phyloP scores from a whole-genome alignment of 2,888 invertebrate species.

The Eustalomyia histrio region DNA sequence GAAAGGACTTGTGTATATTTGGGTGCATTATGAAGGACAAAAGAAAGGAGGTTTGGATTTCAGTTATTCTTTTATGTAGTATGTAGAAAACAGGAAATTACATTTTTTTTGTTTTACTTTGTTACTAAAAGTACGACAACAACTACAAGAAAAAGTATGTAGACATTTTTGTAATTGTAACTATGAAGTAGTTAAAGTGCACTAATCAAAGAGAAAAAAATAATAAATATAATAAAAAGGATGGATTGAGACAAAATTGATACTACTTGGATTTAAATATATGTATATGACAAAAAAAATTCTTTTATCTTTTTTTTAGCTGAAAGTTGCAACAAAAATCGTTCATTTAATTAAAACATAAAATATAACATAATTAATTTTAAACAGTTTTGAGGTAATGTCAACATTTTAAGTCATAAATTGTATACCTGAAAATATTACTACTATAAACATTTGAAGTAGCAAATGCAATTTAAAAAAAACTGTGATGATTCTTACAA shows the following conservation, averaged over 20 bases:
- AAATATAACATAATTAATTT: neutral
- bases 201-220: conserved; percentile 47
- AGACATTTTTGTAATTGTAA: conserved; percentile 12
- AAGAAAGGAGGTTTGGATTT: conserved; percentile 29
- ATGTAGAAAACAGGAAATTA: conserved; percentile 59
- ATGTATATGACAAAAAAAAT: neutral
- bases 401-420: neutral
- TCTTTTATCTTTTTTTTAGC: neutral
- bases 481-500: too few relatives aligned
- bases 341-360: neutral
- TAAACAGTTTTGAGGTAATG: neutral
- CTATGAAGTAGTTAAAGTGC: conserved; percentile 34
- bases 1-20: conserved; percentile 39
- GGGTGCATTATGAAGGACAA: conserved; percentile 55
- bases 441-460: neutral
- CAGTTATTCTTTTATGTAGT: conserved; percentile 13
- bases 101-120: conserved; percentile 55
- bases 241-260: neutral
- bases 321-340: too few relatives aligned
- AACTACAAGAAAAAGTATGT: conserved; percentile 9
- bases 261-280: neutral
- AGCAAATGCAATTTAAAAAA: neutral
- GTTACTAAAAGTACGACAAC: conserved; percentile 50
- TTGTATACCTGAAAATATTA: neutral
- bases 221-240: neutral